Evolutionary conservation across 2,797 vertebrate species (phyloP).

Genomic region (Apogon hyalosoma): DNA sequence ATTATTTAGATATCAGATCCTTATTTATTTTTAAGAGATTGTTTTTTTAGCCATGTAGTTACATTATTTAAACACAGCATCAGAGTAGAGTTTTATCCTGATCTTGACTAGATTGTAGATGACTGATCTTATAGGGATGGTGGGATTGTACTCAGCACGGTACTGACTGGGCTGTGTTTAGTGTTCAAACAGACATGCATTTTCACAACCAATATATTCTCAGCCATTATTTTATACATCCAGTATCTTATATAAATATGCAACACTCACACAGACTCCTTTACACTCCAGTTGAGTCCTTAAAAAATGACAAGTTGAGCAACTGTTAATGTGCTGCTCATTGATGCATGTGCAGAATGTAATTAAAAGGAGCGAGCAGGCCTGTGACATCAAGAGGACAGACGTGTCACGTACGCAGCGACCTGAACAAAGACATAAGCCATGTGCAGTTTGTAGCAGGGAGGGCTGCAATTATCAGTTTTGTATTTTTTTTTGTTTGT

Average conservation of each 20-base stretch:
- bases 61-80: conserved; percentile 54
- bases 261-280: conserved; percentile 11
- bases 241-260: conserved; percentile 24
- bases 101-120: conserved; percentile 35
- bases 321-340: conserved; percentile 29
- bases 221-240: background rate
- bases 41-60: conserved; percentile 66
- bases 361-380: conserved; percentile 16
- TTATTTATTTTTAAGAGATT: conserved; percentile 82
- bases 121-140: conserved; percentile 27
- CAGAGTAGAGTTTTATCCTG: conserved; percentile 38
- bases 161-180: conserved; percentile 15
- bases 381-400: conserved; percentile 4
- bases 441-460: background rate
- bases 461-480: background rate
- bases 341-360: conserved; percentile 27
- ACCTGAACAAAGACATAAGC: conserved; percentile 12
- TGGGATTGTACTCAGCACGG: conserved; percentile 1
- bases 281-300: conserved; percentile 15
- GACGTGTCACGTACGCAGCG: conserved; percentile 20
- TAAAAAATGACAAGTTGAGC: conserved; percentile 31
- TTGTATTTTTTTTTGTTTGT: background rate
- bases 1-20: conserved; percentile 74
- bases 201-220: background rate
- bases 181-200: conserved; percentile 19